Conservation (phyloP, 2,888 invertebrate genomes). For the Chloroclysta siterata region DNA sequence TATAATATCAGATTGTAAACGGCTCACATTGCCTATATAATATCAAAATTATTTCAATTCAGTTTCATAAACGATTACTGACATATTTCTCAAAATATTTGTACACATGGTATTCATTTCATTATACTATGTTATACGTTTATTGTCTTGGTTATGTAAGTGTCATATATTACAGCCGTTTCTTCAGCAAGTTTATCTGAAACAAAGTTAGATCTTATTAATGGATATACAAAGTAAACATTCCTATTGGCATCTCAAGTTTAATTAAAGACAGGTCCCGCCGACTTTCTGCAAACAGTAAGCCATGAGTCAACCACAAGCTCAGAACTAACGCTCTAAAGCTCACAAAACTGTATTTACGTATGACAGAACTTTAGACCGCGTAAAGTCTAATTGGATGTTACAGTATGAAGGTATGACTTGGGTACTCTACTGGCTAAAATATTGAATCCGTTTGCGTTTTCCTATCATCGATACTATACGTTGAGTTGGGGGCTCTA, state of each 20-base stretch:
- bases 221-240: constrained; percentile 28
- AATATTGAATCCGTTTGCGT: neutral
- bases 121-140: constrained; percentile 38
- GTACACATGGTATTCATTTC: constrained; percentile 35
- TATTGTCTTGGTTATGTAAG: constrained; percentile 57
- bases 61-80: constrained; percentile 46
- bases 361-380: constrained; percentile 39
- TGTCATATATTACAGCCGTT: constrained; percentile 50
- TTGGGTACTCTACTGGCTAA: constrained; percentile 10
- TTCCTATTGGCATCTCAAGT: constrained; percentile 27
- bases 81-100: constrained; percentile 33
- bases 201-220: constrained; percentile 57
- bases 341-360: constrained; percentile 38
- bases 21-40: constrained; percentile 59
- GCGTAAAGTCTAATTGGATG: constrained; percentile 39
- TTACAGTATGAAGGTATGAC: constrained; percentile 28
- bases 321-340: constrained; percentile 34
- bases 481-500: neutral
- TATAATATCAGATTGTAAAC: constrained; percentile 39
- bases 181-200: constrained; percentile 53
- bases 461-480: neutral
- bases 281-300: constrained; percentile 38
- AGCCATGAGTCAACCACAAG: constrained; percentile 36
- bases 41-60: constrained; percentile 49
- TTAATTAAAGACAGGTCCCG: constrained; percentile 39